phyloP scores from a whole-genome alignment of 1,140 invertebrate genomes.

The Sitophilus oryzae region DNA sequence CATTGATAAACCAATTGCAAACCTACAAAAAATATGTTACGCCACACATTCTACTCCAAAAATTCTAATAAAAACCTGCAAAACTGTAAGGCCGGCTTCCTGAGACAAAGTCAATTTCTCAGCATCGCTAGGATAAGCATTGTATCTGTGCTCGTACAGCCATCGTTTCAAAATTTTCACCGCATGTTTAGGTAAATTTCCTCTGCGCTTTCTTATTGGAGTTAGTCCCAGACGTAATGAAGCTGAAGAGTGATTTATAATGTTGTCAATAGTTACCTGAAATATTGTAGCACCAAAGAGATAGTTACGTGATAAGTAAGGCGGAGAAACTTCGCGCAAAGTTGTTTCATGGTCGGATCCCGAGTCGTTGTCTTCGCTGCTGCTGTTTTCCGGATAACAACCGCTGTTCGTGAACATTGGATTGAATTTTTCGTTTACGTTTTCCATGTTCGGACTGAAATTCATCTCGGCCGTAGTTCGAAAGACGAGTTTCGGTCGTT shows the following conservation, averaged over 20 bases:
- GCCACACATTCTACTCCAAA: background rate
- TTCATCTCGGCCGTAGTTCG: constrained; percentile 11
- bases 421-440: constrained; percentile 12
- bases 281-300: constrained; percentile 8
- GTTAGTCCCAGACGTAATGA: constrained; percentile 21
- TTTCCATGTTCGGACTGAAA: constrained; percentile 8
- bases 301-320: constrained; percentile 9
- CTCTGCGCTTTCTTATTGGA: constrained; percentile 49
- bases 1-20: constrained; percentile 97
- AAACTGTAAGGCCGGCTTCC: constrained; percentile 78
- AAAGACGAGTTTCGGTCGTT: background rate
- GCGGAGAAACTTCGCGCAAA: constrained; percentile 12
- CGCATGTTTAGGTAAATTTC: constrained; percentile 87
- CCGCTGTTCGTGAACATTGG: constrained; percentile 9
- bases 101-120: constrained; percentile 81
- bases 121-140: constrained; percentile 89
- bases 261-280: constrained; percentile 30
- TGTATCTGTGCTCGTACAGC: constrained; percentile 89
- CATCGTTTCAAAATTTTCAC: constrained; percentile 86
- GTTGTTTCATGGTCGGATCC: constrained; percentile 40
- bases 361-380: constrained; percentile 64
- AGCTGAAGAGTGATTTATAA: constrained; percentile 14
- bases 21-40: constrained; percentile 56
- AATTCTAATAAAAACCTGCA: constrained; percentile 45
- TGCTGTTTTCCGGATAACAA: constrained; percentile 48